phyloP scores from a whole-genome alignment of 1,140 invertebrate species.

The Nephotettix cincticeps region DNA sequence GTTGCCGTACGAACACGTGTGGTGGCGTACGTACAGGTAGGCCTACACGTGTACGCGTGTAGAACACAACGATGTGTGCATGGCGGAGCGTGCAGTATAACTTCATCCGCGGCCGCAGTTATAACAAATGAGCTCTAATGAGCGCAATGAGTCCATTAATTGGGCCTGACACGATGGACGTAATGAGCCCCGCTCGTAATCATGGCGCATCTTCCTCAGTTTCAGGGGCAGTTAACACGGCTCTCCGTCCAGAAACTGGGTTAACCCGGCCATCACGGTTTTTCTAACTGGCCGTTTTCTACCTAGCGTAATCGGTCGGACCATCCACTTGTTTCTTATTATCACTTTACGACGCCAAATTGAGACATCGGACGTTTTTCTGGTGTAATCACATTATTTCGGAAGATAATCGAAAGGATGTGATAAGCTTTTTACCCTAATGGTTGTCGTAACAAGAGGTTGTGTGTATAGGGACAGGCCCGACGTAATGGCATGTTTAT shows the following conservation, averaged over 20 bases:
- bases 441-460: too few species aligned
- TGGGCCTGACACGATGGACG: not conserved
- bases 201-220: not conserved
- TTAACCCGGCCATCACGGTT: too few species aligned
- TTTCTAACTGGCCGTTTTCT: too few species aligned
- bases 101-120: not conserved
- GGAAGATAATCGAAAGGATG: not conserved
- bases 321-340: too few species aligned
- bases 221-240: not conserved
- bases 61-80: too few species aligned
- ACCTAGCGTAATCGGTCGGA: too few species aligned
- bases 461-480: too few species aligned
- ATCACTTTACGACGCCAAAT: constrained; percentile 5
- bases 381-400: constrained; percentile 10
- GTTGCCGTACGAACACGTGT: too few species aligned
- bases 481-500: too few species aligned
- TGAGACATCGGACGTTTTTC: not conserved
- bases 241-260: not conserved
- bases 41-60: too few species aligned
- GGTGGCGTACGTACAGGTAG: too few species aligned
- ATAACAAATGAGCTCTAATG: constrained; percentile 3
- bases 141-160: not conserved
- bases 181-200: not conserved
- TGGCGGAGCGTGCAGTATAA: not conserved
- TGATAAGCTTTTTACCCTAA: too few species aligned